phyloP scores from a whole-genome alignment of 2,113 vertebrate species.

The Chroicocephalus ridibundus region DNA sequence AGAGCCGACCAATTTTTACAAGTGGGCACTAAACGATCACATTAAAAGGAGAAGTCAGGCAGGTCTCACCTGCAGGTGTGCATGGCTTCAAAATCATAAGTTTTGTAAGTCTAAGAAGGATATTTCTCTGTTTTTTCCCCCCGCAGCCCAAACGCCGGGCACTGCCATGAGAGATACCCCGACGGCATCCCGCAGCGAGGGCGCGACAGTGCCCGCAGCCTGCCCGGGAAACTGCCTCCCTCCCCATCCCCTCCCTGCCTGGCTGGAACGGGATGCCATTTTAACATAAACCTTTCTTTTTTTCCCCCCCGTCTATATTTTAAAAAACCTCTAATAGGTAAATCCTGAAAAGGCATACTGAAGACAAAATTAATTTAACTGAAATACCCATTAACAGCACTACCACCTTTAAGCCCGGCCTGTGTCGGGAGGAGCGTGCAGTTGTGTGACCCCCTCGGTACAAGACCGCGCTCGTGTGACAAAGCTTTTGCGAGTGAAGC shows the following conservation, averaged over 20 bases:
- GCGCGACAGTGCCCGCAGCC: neutral
- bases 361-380: neutral
- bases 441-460: neutral
- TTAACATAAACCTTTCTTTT: neutral
- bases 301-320: neutral
- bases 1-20: neutral
- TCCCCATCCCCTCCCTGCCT: neutral
- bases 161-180: neutral
- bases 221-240: neutral
- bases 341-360: neutral
- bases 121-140: neutral
- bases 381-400: neutral
- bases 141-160: neutral
- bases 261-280: neutral
- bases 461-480: neutral
- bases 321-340: neutral
- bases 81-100: neutral
- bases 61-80: neutral
- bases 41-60: neutral
- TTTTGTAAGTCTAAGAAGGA: neutral
- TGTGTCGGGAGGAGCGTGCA: accelerated
- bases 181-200: neutral
- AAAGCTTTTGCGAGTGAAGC: neutral
- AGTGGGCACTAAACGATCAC: neutral
- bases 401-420: neutral